Evolutionary conservation across 2,797 vertebrate species (phyloP).

Genomic region (Clarias laeviceps): DNA sequence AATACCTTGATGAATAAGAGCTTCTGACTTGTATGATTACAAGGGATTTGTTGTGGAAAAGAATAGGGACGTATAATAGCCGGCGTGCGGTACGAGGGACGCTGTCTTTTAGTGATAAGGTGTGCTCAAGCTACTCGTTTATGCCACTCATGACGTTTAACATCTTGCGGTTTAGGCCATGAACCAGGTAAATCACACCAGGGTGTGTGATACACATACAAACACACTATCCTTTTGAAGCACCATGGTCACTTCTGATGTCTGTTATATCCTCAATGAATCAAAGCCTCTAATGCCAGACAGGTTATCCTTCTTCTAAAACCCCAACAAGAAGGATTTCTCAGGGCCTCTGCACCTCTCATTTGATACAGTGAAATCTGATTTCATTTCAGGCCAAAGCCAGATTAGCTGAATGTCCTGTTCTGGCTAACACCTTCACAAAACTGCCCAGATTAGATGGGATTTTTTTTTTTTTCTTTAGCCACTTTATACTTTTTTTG

Average conservation of each 20-base stretch:
- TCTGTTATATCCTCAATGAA: conserved; percentile 73
- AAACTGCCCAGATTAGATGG: conserved; percentile 93
- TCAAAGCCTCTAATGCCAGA: conserved; percentile 80
- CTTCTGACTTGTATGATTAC: conserved; percentile 86
- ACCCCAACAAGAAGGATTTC: conserved; percentile 88
- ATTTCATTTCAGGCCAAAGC: conserved; percentile 84
- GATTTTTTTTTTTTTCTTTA: conserved; percentile 82
- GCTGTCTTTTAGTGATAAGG: conserved; percentile 67
- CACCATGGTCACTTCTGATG: conserved; percentile 62
- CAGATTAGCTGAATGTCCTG: conserved; percentile 92
- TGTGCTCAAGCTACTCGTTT: conserved; percentile 34
- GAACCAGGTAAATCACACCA: conserved; percentile 16
- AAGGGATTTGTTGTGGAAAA: conserved; percentile 80
- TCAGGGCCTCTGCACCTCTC: conserved; percentile 81
- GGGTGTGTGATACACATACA: conserved; percentile 32
- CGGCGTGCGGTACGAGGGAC: conserved; percentile 61
- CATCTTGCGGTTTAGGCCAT: conserved; percentile 3
- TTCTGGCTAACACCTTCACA: conserved; percentile 90
- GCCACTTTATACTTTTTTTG: conserved; percentile 75
- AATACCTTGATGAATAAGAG: conserved; percentile 92
- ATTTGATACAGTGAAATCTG: conserved; percentile 90
- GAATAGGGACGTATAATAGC: conserved; percentile 84
- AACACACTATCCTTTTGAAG: conserved; percentile 62
- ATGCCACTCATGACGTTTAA: conserved; percentile 25
- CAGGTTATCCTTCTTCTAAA: conserved; percentile 79